These are phyloP conservation scores for Pammene fasciana DNA, from an alignment of 2,888 invertebrate species.

Conservation along the genomic window DNA sequence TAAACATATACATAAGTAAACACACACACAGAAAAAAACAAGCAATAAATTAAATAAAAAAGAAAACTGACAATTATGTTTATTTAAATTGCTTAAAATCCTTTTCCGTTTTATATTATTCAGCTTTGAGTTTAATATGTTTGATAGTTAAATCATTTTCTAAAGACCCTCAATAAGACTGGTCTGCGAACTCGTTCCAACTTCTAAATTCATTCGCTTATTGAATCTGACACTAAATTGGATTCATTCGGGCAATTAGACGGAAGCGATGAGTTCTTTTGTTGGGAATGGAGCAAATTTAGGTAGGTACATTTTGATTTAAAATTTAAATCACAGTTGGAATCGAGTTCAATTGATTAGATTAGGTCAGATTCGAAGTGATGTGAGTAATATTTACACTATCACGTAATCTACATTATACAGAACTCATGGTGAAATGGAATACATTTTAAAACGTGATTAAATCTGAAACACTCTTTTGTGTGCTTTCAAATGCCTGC, in stretches of 20 bases:
- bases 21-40: no score
- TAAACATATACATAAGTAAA: no score
- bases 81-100: no score
- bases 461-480: no score
- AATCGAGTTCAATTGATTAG: conserved; percentile 1
- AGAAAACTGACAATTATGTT: no score
- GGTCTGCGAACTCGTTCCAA: conserved; percentile 38
- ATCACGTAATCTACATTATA: background rate
- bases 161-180: conserved; percentile 4
- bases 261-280: conserved; percentile 37
- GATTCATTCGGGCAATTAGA: conserved; percentile 43
- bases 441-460: no score
- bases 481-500: no score
- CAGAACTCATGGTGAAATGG: no score
- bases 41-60: no score
- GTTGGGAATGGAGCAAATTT: conserved; percentile 20
- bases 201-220: conserved; percentile 46
- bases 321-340: conserved; percentile 10
- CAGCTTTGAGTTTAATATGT: no score
- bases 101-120: background rate
- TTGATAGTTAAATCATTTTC: background rate
- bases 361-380: background rate
- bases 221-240: conserved; percentile 46
- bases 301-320: conserved; percentile 25
- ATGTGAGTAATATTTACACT: background rate